Percentiles rank a stretch among this genome's conserved stretches.
phyloP scores from a whole-genome alignment of 2,797 vertebrate species.

The Tragopan temminckii region DNA sequence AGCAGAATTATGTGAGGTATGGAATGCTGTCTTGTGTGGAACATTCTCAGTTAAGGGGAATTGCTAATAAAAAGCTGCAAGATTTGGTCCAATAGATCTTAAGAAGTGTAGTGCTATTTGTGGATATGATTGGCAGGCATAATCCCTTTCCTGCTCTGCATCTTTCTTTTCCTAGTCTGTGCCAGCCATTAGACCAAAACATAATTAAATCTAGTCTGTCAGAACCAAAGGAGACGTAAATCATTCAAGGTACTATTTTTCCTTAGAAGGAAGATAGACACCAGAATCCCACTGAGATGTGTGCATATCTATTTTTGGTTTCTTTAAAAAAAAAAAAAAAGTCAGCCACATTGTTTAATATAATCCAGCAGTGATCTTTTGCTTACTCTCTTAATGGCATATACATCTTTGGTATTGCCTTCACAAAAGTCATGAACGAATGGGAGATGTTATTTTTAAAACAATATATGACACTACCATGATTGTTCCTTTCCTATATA shows the following conservation, averaged over 20 bases:
- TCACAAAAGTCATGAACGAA: not conserved
- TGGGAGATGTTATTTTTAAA: fast-evolving
- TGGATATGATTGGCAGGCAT: conserved; percentile 9
- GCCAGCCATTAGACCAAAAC: not conserved
- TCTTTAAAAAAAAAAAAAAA: not conserved
- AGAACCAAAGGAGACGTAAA: not conserved
- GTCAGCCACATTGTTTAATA: not conserved
- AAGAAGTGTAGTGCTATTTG: not conserved
- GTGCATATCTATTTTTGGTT: not conserved
- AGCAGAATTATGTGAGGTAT: not conserved
- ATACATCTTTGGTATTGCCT: not conserved
- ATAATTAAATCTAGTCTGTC: conserved; percentile 19
- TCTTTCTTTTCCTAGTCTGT: not conserved
- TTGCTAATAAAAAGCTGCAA: not conserved
- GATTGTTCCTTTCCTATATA: not conserved
- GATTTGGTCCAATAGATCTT: conserved; percentile 17
- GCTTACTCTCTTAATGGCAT: not conserved
- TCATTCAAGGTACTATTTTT: not conserved
- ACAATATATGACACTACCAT: not conserved
- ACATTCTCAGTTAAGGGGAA: not conserved
- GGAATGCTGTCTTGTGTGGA: not conserved
- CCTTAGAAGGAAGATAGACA: not conserved
- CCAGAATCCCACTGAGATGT: not conserved
- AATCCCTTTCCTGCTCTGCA: not conserved
- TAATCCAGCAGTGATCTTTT: not conserved